Percentiles rank a stretch among this genome's conserved stretches.
phyloP scores from a whole-genome alignment of 2,113 vertebrate species.

The Sceloporus tristichus region DNA sequence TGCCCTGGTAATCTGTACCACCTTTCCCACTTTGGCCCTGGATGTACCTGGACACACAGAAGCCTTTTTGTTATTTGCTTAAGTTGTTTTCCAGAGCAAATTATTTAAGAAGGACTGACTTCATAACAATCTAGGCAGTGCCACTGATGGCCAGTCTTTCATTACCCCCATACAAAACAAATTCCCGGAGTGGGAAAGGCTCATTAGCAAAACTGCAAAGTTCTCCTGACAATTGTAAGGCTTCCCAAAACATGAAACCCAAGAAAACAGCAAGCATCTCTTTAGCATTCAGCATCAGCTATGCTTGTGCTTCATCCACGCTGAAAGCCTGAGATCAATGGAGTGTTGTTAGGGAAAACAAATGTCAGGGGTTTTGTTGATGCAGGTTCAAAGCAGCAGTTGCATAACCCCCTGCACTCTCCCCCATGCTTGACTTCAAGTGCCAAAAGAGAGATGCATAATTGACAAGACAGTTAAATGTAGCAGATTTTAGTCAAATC shows the following conservation, averaged over 20 bases:
- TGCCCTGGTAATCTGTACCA: background rate
- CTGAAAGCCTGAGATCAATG: constrained; percentile 17
- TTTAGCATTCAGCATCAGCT: constrained; percentile 15
- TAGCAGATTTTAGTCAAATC: constrained; percentile 47
- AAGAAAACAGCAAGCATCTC: background rate
- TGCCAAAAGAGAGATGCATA: constrained; percentile 38
- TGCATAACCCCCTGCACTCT: constrained; percentile 30
- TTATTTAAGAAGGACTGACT: background rate
- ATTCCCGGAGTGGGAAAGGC: background rate
- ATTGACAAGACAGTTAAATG: constrained; percentile 46
- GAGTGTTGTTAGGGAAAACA: constrained; percentile 48
- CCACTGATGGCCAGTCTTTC: background rate
- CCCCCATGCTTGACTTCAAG: constrained; percentile 43
- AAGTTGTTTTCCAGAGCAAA: background rate
- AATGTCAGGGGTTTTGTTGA: constrained; percentile 28
- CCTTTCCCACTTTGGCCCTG: too few relatives aligned
- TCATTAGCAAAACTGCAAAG: constrained; percentile 4
- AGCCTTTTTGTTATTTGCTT: background rate
- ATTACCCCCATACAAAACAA: background rate
- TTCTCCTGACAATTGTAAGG: fast-evolving
- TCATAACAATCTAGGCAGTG: background rate
- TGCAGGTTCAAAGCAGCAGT: constrained; percentile 32
- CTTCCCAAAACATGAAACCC: background rate
- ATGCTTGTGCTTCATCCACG: constrained; percentile 23
- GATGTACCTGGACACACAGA: background rate